Percentiles rank a stretch among this genome's conserved stretches.
These are phyloP conservation scores for Corythaeola cristata DNA, from an alignment of 2,113 vertebrate species.

Conservation along the genomic window DNA sequence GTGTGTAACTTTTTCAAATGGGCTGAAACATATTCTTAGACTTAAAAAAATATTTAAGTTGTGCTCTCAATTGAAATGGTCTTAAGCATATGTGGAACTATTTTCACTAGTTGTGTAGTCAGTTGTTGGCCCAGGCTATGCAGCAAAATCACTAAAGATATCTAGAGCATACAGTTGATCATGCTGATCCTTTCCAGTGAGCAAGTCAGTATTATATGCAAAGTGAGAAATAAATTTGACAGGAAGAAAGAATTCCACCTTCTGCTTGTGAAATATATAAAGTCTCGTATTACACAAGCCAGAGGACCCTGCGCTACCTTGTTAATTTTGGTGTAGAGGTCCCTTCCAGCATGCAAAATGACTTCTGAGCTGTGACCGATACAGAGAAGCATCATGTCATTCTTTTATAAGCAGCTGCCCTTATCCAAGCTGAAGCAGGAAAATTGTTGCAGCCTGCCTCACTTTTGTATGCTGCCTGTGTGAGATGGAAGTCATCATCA, in stretches of 20 bases:
- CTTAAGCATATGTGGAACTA: not conserved
- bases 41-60: not conserved
- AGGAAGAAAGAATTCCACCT: not conserved
- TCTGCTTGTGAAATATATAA: not conserved
- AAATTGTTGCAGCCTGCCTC: not conserved
- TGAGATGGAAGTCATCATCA: not conserved
- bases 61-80: not conserved
- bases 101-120: not conserved
- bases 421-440: not conserved
- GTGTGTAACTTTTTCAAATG: not conserved
- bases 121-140: not conserved
- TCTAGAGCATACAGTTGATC: not conserved
- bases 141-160: not conserved
- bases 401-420: fast-evolving
- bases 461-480: not conserved
- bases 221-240: not conserved
- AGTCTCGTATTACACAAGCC: not conserved
- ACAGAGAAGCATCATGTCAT: not conserved
- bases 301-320: not conserved
- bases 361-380: not conserved
- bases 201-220: not conserved
- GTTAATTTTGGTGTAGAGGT: not conserved
- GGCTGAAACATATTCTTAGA: not conserved
- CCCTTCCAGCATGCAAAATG: not conserved
- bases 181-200: not conserved